Evolutionary conservation across 2,888 invertebrate genomes (phyloP).

Genomic region (Linnaemya tessellans): DNA sequence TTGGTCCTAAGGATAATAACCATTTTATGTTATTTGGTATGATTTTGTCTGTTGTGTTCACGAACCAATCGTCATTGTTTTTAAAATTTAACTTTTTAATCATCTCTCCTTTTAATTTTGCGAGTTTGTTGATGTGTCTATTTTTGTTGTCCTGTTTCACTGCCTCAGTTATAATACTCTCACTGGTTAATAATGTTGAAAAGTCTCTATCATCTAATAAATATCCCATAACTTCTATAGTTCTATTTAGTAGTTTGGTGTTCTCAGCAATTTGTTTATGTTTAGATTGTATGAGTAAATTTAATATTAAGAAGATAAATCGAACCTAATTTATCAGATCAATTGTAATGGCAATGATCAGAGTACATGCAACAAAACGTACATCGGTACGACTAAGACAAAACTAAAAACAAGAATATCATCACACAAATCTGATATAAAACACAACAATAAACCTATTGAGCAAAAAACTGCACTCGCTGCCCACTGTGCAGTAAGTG

Average conservation of each 20-base stretch:
- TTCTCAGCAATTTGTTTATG: background rate
- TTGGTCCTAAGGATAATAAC: constrained; percentile 4
- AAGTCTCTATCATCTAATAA: background rate
- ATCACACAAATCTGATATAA: no score
- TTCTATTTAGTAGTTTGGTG: background rate
- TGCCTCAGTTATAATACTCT: background rate
- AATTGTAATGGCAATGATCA: no score
- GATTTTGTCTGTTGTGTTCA: background rate
- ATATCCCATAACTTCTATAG: background rate
- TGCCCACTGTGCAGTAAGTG: no score
- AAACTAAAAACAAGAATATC: no score
- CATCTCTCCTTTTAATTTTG: background rate
- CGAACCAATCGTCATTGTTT: background rate
- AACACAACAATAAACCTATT: no score
- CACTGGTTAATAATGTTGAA: background rate
- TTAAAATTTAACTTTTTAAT: background rate
- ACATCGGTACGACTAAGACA: no score
- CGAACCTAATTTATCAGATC: no score
- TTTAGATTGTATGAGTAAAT: background rate
- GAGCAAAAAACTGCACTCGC: no score
- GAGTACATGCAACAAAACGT: no score
- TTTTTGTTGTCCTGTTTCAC: background rate
- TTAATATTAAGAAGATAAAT: constrained; percentile 8
- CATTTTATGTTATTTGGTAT: background rate
- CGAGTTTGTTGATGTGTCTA: background rate